Evolutionary conservation across 2,797 vertebrate genomes (phyloP).

Genomic region (Parotocinclus haroldoi): DNA sequence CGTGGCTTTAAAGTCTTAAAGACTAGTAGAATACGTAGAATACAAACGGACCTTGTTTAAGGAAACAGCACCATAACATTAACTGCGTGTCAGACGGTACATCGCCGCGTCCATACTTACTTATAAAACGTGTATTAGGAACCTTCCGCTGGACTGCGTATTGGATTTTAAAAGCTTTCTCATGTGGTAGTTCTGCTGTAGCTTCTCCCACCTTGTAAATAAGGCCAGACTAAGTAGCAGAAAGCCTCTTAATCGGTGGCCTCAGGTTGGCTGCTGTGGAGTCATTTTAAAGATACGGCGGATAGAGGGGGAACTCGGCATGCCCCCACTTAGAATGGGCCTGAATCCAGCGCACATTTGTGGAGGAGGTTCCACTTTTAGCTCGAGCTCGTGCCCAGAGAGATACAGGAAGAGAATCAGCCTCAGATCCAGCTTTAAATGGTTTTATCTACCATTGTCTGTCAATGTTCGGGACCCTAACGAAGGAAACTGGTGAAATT

Average conservation of each 20-base stretch:
- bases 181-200: neutral
- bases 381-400: neutral
- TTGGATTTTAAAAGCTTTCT: too few relatives aligned
- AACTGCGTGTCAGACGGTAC: too few relatives aligned
- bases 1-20: too few relatives aligned
- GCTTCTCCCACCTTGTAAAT: slow-evolving; percentile 5
- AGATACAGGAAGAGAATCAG: slow-evolving; percentile 8
- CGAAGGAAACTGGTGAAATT: neutral
- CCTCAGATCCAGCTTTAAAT: slow-evolving; percentile 1
- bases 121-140: too few relatives aligned
- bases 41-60: too few relatives aligned
- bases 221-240: slow-evolving; percentile 3
- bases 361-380: slow-evolving; percentile 22
- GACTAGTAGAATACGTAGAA: too few relatives aligned
- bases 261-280: slow-evolving; percentile 15
- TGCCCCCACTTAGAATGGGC: slow-evolving; percentile 16
- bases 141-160: too few relatives aligned
- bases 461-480: neutral
- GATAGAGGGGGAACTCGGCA: slow-evolving; percentile 3
- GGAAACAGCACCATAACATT: too few relatives aligned
- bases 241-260: slow-evolving; percentile 11
- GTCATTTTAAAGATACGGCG: slow-evolving; percentile 14
- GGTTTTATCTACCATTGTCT: neutral
- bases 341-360: neutral
- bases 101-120: too few relatives aligned